Base-by-base conservation (phyloP, 2,797 vertebrate genomes). In the Melanotaenia nigrans region DNA sequence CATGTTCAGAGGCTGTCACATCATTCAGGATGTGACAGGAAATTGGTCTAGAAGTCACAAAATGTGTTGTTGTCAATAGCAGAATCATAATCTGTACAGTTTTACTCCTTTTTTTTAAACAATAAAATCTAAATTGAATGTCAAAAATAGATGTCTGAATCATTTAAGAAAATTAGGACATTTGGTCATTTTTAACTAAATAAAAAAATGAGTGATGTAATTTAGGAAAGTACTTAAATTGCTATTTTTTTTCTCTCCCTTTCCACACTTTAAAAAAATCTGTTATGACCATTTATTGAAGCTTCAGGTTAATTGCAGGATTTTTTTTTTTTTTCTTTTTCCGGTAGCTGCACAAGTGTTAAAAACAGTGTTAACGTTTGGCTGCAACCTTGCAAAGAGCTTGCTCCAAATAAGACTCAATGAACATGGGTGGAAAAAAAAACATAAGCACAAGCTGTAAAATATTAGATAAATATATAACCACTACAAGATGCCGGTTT, bases 221-320 rank as follows among this genome's bases (percentile, higher is more conserved):
- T 35, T 35, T 35, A 35, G 5, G 4, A 9, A 3, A 14, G 13
- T 40, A 14, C 3, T 40, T 16, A 3, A 40, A 40, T 40, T 40
- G 2, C 14, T 3, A 0, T n/a, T n/a, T 47, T 14, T 7, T 12
- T 3, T 53, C n/a, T 53, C 8, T 40, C 38, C 13, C 36, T 42
- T 5, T 1, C 22, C 24, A 5, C 13, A 9, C 40, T 16, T 42
- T 18, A n/a, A 16, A 16, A 18, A 42, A 42, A 42, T 18, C 16
- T 42, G 16, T 42, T 16, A 18, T 1, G 40, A 9, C 4, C 14
- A 42, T 16, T 5, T 18, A 18, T 42, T n/a, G n/a, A 49, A 9
- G n/a, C n/a, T n/a, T 49, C 40, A 69, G 82, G 84, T 78, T 89
- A 75, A 85, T 78, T 80, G 77, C n/a, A 18, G 56, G 70, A 51